Base-by-base conservation (phyloP, 2,888 invertebrate genomes). In the Drosophila dives region DNA sequence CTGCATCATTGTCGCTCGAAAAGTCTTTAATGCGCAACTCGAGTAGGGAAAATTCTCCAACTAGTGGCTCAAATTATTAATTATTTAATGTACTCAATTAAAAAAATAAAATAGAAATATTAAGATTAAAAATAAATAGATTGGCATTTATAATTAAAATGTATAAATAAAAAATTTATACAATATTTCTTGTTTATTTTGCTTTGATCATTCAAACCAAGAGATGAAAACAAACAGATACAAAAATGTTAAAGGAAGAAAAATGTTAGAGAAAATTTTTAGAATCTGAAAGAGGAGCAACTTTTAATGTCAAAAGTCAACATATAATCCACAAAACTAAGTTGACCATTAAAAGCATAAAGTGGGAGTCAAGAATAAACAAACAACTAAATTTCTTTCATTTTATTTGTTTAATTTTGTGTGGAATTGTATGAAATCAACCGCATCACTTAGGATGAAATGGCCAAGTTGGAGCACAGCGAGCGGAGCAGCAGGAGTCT, bases 361-460 rank as follows among this genome's bases (percentile, higher is more conserved):
- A 34, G 15, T 32, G 50, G 23, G 17, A 6, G 20, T 42, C 7
- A 36, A 67, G 63, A 69, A 55, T 15, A 55, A 81, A 71, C 65
- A 75, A 69, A 64, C 53, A 74, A 38, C 59, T 83, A 67, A 71
- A 83, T 83, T 65, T 71, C 48, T 42, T 45, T 29, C 12, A 49
- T 26, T 53, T 67, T 61, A 51, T 54, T 65, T 60, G n/a, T 29
- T 61, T 48, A 34, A 66, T 38, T 66, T 54, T 53, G 36, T 29
- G 23, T 36, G 26, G n/a, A 23, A 38, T 54, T 29, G 20, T 40
- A 10, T 23, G 40, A 33, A 67, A 63, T 56, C 60, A 51, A 75
- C 68, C 63, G 58, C 71, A 78, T 73, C 67, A 66, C 50, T 59
- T 66, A 91, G 91, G 89, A 91, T 69, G 78, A 81, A 61, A 73